Percentiles rank a stretch among this genome's conserved stretches.
Evolutionary conservation across 2,113 vertebrate genomes (phyloP).

Genomic region (Apteryx mantelli): DNA sequence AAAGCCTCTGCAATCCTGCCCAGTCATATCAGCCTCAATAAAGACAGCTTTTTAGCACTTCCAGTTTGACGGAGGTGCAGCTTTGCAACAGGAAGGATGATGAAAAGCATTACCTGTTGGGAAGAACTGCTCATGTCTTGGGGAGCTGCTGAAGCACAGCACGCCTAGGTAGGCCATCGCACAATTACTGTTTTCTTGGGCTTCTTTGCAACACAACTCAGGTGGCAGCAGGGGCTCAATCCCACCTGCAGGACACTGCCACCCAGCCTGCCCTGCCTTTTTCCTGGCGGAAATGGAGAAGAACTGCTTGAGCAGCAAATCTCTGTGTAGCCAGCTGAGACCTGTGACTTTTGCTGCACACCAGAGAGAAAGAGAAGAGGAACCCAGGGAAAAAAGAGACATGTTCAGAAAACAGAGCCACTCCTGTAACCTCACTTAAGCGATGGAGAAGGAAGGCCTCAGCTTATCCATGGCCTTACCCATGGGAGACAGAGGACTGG

Average conservation of each 20-base stretch:
- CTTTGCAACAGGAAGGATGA: not conserved
- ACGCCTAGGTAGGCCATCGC: not conserved
- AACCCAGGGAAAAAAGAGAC: not conserved
- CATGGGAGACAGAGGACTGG: not conserved
- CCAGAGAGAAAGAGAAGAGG: not conserved
- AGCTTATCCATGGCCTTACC: accelerated
- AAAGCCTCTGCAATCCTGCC: not conserved
- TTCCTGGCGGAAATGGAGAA: no score
- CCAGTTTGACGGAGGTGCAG: not conserved
- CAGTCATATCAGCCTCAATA: accelerated
- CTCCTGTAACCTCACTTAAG: not conserved
- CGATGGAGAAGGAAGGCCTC: not conserved
- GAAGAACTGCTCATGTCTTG: not conserved
- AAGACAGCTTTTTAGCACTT: not conserved
- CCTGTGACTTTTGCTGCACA: not conserved
- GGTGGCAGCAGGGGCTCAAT: not conserved
- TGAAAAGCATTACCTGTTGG: not conserved
- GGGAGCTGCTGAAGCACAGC: not conserved
- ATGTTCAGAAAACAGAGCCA: not conserved
- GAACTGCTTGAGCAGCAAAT: no score
- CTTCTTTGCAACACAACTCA: not conserved
- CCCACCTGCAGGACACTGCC: not conserved
- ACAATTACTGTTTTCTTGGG: not conserved
- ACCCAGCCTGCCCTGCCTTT: no score
- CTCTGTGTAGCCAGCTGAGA: not conserved